Percentiles rank a stretch among this genome's conserved stretches.
Conservation (phyloP, 2,888 invertebrate species). For the Galerucella pusilla region DNA sequence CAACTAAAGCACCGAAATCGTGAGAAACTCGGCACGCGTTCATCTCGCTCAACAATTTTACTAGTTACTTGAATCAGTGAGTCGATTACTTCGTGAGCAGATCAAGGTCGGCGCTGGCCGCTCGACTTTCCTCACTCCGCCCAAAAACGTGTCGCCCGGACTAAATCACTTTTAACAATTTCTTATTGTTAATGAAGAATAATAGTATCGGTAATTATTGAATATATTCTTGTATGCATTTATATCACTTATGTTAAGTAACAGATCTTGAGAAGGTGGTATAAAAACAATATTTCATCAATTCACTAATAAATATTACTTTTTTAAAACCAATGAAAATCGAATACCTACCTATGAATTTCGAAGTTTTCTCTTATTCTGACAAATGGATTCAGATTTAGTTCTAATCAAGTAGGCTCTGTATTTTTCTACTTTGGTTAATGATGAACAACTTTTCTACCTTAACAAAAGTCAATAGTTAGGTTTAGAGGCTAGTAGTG, state of each 20-base stretch:
- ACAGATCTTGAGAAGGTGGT: neutral
- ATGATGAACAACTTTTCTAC: too few relatives aligned
- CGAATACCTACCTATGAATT: too few relatives aligned
- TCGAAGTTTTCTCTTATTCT: too few relatives aligned
- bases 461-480: too few relatives aligned
- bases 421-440: too few relatives aligned
- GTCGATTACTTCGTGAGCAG: constrained; percentile 18
- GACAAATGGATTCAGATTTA: too few relatives aligned
- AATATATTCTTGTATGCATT: neutral
- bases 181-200: neutral
- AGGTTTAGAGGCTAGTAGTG: too few relatives aligned
- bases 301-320: too few relatives aligned
- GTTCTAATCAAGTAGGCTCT: too few relatives aligned
- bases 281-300: too few relatives aligned
- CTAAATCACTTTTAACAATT: neutral
- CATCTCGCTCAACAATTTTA: constrained; percentile 3
- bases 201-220: neutral
- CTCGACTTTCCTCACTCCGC: neutral
- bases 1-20: constrained; percentile 7
- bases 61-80: neutral
- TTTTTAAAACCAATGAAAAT: too few relatives aligned
- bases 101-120: constrained; percentile 17
- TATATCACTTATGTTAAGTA: too few relatives aligned
- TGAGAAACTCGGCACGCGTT: neutral
- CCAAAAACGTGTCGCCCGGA: neutral